phyloP scores from a whole-genome alignment of 2,113 vertebrate genomes.

The Mirounga angustirostris region DNA sequence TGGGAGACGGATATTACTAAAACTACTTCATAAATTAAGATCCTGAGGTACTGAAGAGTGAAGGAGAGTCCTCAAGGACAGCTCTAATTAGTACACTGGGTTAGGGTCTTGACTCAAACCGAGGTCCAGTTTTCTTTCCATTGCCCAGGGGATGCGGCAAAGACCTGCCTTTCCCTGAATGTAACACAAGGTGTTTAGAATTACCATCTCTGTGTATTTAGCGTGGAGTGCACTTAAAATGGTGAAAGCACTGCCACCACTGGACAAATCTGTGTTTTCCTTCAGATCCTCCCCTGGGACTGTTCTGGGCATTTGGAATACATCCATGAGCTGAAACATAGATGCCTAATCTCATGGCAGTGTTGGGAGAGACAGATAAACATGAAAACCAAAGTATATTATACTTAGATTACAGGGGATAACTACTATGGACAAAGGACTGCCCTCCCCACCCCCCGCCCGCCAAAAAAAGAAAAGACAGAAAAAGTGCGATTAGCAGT shows the following conservation, averaged over 20 bases:
- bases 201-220: background rate
- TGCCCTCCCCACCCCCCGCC: rapidly evolving
- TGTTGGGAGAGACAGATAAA: background rate
- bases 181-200: background rate
- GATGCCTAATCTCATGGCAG: background rate
- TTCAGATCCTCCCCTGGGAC: background rate
- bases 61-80: background rate
- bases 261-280: background rate
- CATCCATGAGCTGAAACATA: background rate
- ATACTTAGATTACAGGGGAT: background rate
- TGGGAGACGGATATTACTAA: background rate
- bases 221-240: background rate
- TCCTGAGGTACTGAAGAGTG: background rate
- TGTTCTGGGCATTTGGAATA: background rate
- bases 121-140: background rate
- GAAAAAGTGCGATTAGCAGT: background rate
- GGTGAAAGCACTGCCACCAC: no score
- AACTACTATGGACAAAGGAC: background rate
- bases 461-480: background rate
- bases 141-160: background rate
- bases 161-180: background rate
- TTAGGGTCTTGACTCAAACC: background rate
- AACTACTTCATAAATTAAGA: background rate
- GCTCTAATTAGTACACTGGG: background rate
- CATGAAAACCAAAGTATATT: background rate